Evolutionary conservation across 2,888 invertebrate species (phyloP).

Genomic region (Drosophila affinis): DNA sequence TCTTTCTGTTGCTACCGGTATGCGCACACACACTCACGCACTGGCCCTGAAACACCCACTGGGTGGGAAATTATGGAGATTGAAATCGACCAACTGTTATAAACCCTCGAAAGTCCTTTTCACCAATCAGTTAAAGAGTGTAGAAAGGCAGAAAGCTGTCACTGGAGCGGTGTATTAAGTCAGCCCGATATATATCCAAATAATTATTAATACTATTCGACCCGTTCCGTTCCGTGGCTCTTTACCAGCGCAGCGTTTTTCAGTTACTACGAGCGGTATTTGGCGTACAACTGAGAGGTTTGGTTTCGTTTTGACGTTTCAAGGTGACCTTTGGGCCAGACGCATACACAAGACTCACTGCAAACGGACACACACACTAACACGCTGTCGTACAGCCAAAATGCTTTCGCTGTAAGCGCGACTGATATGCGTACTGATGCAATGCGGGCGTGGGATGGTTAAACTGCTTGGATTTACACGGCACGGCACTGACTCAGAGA

Average conservation of each 20-base stretch:
- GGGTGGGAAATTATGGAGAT: not conserved
- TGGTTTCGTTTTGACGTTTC: constrained; percentile 82
- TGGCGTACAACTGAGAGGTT: constrained; percentile 62
- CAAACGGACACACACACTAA: constrained; percentile 14
- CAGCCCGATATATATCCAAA: constrained; percentile 38
- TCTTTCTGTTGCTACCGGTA: constrained; percentile 5
- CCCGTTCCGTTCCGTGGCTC: constrained; percentile 44
- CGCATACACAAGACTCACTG: constrained; percentile 56
- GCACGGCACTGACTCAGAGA: not conserved
- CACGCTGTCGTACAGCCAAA: constrained; percentile 4
- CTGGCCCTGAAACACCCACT: not conserved
- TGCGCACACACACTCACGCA: constrained; percentile 24
- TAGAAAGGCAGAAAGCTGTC: constrained; percentile 1
- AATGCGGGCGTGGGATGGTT: constrained; percentile 45
- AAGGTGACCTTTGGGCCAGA: constrained; percentile 82
- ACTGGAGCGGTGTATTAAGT: constrained; percentile 18
- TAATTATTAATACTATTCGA: constrained; percentile 50
- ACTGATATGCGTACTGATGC: constrained; percentile 63
- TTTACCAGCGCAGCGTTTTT: constrained; percentile 60
- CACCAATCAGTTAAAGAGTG: not conserved
- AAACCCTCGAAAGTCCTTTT: not conserved
- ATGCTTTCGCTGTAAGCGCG: constrained; percentile 50
- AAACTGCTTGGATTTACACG: constrained; percentile 3
- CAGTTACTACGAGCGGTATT: constrained; percentile 66
- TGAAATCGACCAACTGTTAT: not conserved